phyloP scores from a whole-genome alignment of 2,888 invertebrate species.

The Tricholauxania praeusta region DNA sequence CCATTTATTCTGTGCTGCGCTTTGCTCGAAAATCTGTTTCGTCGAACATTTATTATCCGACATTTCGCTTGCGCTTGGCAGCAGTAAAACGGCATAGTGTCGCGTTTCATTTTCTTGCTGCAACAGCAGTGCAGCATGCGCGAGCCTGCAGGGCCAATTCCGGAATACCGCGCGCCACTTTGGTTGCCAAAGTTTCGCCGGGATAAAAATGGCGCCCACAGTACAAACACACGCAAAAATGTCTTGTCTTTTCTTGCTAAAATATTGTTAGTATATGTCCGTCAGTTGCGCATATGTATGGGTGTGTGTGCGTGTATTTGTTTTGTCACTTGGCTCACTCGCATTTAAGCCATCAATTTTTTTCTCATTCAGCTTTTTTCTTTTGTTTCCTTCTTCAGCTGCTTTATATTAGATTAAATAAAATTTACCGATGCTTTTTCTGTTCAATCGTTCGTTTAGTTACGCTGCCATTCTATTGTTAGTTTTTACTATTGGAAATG shows the following conservation, averaged over 20 bases:
- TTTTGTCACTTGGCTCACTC: constrained; percentile 25
- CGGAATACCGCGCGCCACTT: no score
- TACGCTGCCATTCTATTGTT: not conserved
- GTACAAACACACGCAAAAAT: no score
- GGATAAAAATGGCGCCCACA: no score
- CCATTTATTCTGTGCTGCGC: constrained; percentile 19
- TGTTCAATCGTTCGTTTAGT: not conserved
- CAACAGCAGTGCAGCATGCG: no score
- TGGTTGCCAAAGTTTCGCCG: no score
- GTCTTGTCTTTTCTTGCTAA: no score
- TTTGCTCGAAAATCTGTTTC: constrained; percentile 4
- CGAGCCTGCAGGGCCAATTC: no score
- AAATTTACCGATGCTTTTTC: constrained; percentile 28
- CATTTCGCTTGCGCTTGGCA: constrained; percentile 26
- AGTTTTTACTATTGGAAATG: not conserved
- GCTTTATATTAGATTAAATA: constrained; percentile 31
- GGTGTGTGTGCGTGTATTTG: not conserved
- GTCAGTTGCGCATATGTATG: constrained; percentile 12
- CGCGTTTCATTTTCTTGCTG: no score
- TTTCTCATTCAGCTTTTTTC: not conserved
- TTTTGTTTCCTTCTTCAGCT: not conserved
- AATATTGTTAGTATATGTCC: no score
- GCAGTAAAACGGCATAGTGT: not conserved
- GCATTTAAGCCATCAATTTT: constrained; percentile 27
- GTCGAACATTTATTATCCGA: constrained; percentile 20